Conservation (phyloP, 2,113 vertebrate species). For the Pituophis catenifer region DNA sequence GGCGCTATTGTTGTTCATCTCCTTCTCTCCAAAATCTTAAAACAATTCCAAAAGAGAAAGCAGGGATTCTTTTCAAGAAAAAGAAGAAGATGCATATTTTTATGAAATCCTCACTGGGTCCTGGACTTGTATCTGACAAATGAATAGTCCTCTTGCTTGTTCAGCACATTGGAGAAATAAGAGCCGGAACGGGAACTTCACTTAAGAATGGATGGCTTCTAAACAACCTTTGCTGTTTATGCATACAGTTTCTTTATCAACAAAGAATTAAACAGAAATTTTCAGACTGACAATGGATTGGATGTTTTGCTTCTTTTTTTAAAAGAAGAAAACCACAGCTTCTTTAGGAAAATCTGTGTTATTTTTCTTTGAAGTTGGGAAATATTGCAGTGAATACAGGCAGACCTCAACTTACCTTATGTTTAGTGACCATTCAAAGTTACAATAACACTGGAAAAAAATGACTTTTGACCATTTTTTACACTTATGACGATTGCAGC, state of each 20-base stretch:
- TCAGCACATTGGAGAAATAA: slow-evolving; percentile 48
- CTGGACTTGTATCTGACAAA: slow-evolving; percentile 31
- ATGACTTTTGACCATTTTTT: not conserved
- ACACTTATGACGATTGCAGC: not conserved
- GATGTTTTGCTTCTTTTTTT: not conserved
- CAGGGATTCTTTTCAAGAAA: slow-evolving; percentile 53
- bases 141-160: slow-evolving; percentile 37
- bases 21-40: slow-evolving; percentile 54
- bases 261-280: slow-evolving; percentile 33
- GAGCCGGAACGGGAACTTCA: not conserved
- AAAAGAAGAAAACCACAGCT: not conserved
- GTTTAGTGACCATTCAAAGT: not conserved
- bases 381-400: not conserved
- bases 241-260: not conserved
- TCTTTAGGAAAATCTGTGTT: not conserved
- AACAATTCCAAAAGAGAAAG: slow-evolving; percentile 53
- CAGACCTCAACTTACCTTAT: not conserved
- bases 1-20: slow-evolving; percentile 67
- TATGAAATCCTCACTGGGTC: slow-evolving; percentile 57
- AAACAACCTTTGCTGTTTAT: slow-evolving; percentile 12
- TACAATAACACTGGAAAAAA: not conserved
- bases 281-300: not conserved
- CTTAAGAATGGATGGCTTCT: not conserved
- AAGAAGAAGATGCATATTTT: slow-evolving; percentile 53
- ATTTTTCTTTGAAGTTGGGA: not conserved